These are phyloP conservation scores for Helicoverpa zea DNA, from an alignment of 1,140 invertebrate genomes.

Conservation along the genomic window DNA sequence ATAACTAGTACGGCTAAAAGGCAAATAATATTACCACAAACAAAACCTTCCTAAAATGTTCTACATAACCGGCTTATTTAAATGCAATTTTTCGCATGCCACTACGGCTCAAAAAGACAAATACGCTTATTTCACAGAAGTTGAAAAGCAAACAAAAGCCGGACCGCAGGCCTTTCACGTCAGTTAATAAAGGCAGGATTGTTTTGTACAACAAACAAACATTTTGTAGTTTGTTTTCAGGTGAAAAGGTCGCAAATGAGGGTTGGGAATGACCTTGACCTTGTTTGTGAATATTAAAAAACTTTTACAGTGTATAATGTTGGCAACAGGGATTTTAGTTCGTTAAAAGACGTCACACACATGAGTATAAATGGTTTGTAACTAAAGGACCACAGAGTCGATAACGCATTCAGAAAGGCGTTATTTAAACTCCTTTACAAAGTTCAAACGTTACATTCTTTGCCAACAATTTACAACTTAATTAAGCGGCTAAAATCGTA, in stretches of 20 bases:
- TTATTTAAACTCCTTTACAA: not conserved
- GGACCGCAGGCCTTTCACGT: not conserved
- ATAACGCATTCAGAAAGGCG: not conserved
- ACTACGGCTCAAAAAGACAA: not conserved
- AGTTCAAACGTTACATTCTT: not conserved
- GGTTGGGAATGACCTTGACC: not conserved
- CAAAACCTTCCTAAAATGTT: too few relatives aligned
- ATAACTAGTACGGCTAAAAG: too few relatives aligned
- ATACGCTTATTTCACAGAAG: not conserved
- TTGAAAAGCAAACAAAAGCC: not conserved
- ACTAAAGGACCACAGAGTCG: not conserved
- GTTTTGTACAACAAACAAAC: conserved; percentile 4
- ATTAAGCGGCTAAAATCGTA: conserved; percentile 14
- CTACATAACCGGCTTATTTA: too few relatives aligned
- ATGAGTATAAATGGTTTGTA: not conserved
- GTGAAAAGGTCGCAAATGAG: not conserved
- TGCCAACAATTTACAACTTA: conserved; percentile 16
- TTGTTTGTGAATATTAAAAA: not conserved
- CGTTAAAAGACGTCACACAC: not conserved
- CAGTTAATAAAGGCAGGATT: not conserved
- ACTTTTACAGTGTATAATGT: not conserved
- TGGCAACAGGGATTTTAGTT: not conserved
- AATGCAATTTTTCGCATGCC: too few relatives aligned
- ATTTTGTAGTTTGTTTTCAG: conserved; percentile 15
- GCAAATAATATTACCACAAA: too few relatives aligned